Conservation (phyloP, 1,140 invertebrate genomes). For the Scaptomyza hsui region DNA sequence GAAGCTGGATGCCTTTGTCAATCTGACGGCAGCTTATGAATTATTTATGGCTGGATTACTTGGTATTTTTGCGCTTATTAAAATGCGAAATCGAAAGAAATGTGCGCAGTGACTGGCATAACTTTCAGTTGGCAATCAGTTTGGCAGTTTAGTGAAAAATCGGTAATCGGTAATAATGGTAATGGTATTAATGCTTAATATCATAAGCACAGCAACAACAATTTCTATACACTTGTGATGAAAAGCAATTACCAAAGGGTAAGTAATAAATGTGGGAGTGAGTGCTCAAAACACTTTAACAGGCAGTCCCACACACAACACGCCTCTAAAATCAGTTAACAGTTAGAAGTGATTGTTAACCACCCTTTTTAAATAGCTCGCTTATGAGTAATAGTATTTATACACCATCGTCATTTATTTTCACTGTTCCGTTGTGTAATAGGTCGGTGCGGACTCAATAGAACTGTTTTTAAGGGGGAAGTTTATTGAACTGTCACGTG, state of each 20-base stretch:
- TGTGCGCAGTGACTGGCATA: conserved; percentile 7
- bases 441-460: neutral
- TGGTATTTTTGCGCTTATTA: conserved; percentile 39
- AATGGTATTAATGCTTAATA: no score
- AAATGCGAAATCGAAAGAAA: conserved; percentile 39
- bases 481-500: conserved; percentile 65
- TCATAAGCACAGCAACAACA: no score
- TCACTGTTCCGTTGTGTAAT: conserved; percentile 14
- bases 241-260: no score
- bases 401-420: neutral
- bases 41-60: conserved; percentile 56
- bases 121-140: conserved; percentile 11
- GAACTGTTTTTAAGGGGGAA: neutral
- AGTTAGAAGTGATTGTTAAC: conserved; percentile 13
- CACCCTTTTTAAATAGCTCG: neutral
- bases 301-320: conserved; percentile 5
- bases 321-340: conserved; percentile 27
- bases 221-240: no score
- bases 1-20: conserved; percentile 17
- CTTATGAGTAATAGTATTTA: conserved; percentile 23
- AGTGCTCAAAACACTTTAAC: conserved; percentile 15
- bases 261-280: neutral
- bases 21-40: conserved; percentile 45
- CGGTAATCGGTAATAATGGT: no score
- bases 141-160: conserved; percentile 7